Evolutionary conservation across 2,113 vertebrate genomes (phyloP), one percentile per base, ranked within the genome.

Genomic region (Seriola dumerili): DNA sequence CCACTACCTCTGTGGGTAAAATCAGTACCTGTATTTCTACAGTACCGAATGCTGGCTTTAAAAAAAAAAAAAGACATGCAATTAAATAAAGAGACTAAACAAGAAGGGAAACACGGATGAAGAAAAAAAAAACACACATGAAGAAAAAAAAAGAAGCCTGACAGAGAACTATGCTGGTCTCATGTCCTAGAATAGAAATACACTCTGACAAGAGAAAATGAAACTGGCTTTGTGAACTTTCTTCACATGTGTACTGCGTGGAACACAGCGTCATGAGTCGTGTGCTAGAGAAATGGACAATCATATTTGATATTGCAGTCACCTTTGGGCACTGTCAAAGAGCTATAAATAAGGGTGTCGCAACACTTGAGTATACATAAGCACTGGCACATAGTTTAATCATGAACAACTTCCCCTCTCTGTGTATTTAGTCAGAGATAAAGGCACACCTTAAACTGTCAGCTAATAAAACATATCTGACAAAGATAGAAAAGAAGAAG

Each of bases 281-380:
- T 62, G 83, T 75, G 85, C 73, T 81, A 29, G 84, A 85, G 81
- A 88, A 92, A 72, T 58, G 80, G 86, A 77, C 82, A 85, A 91
- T 94, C 88, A 79, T 87, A 90, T 92, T 95, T 94, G 93, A 94
- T 92, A 89, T 88, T 89, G 92, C 90, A 90, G 85, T 94, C 89
- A 93, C 92, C 94, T 91, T 93, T 88, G 81, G 89, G 92, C 86
- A 93, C 92, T 92, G 93, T 91, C 93, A 90, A 90, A 93, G 80
- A 86, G 85, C 92, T 94, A 95, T 94, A 95, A 96, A 96, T 95
- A 96, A 93, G 93, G 94, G 94, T 94, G 90, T 91, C 89, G 91
- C 91, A 92, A 93, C 90, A 88, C 87, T 86, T 81, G 50, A 87
- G 80, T 89, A 77, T 89, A 91, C 76, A 78, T 92, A 84, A 64